phyloP scores from a whole-genome alignment of 2,113 vertebrate genomes.

The Meleagris gallopavo region DNA sequence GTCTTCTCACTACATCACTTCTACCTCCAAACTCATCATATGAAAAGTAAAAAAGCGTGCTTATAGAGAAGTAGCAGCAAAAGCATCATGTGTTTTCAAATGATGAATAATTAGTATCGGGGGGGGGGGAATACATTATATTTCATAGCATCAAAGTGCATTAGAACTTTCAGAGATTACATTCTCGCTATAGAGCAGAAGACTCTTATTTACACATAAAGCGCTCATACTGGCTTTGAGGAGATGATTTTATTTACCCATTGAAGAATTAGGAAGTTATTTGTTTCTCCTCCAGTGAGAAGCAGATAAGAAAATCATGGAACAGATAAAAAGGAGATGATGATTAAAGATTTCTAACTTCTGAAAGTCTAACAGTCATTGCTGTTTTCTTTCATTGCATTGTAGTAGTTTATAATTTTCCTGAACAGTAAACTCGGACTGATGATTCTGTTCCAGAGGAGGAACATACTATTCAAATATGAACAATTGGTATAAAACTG shows the following conservation, averaged over 20 bases:
- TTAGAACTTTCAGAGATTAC: not conserved
- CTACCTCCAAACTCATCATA: not conserved
- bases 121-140: not conserved
- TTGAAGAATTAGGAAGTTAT: not conserved
- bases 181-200: not conserved
- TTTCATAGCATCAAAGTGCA: not conserved
- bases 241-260: not conserved
- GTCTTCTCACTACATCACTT: not conserved
- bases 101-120: not conserved
- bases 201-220: not conserved
- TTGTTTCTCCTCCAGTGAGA: not conserved
- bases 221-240: fast-evolving
- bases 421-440: not conserved
- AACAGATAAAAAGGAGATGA: not conserved
- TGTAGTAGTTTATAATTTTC: constrained; percentile 18
- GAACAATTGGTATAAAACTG: not conserved
- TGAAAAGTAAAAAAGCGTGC: not conserved
- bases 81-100: not conserved
- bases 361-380: not conserved
- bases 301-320: not conserved
- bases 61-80: not conserved
- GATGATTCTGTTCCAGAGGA: not conserved
- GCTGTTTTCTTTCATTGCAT: not conserved
- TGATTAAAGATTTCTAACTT: not conserved
- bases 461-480: not conserved